Conservation (phyloP, 1,140 invertebrate species). For the Zeugodacus cucurbitae region DNA sequence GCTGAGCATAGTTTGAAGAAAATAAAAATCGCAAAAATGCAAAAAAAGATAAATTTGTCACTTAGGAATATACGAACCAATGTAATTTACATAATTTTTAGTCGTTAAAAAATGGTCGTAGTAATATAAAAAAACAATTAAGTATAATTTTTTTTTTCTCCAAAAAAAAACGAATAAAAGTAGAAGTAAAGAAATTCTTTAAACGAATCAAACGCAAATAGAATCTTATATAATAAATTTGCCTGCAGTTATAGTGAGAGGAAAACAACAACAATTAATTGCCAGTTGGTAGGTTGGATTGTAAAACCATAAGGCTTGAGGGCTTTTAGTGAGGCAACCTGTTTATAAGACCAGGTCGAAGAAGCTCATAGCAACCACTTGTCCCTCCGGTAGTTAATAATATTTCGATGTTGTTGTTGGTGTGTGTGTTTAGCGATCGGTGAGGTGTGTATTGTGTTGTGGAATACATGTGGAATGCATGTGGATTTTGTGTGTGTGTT, state of each 20-base stretch:
- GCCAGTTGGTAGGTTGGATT: background rate
- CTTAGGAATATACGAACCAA: background rate
- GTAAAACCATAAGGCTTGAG: background rate
- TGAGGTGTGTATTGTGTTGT: background rate
- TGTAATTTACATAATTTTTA: slow-evolving; percentile 18
- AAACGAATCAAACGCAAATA: slow-evolving; percentile 18
- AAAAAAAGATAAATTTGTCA: background rate
- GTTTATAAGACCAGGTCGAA: too few species aligned
- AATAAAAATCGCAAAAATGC: slow-evolving; percentile 9
- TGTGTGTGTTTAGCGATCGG: background rate
- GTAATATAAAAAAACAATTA: slow-evolving; percentile 24
- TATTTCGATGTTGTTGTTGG: too few species aligned
- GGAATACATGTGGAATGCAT: background rate
- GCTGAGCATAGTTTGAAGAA: background rate
- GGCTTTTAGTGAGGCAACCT: background rate
- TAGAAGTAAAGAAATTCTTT: background rate
- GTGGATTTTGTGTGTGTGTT: background rate
- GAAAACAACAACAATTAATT: background rate
- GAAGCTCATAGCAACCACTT: background rate
- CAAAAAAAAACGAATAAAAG: background rate
- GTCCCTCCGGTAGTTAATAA: background rate
- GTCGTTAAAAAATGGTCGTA: background rate
- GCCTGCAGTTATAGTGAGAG: background rate
- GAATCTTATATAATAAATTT: background rate
- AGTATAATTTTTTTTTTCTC: slow-evolving; percentile 1